These are phyloP conservation scores for Pentamera pediparva DNA, from an alignment of 53 echinoderm and acorn worm genomes.

Conservation along the genomic window DNA sequence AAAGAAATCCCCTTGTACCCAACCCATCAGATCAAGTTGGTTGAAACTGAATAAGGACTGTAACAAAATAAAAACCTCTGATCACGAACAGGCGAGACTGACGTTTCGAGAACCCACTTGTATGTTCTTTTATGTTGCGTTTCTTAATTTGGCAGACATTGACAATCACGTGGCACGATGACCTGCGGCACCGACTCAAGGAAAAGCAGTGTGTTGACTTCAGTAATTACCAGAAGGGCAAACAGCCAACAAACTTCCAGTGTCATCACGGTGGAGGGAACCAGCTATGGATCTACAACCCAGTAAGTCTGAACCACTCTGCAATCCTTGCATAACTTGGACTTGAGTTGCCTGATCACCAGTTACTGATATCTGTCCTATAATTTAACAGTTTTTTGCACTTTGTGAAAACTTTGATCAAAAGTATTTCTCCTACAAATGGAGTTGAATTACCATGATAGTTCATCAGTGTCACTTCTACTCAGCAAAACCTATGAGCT, in stretches of 20 bases:
- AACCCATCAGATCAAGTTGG: too few species aligned
- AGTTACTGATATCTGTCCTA: too few species aligned
- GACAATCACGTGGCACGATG: slow-evolving; percentile 89
- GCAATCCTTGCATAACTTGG: neutral
- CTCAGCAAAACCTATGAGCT: too few species aligned
- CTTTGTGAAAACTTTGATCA: neutral
- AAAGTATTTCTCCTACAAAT: neutral
- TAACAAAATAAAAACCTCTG: too few species aligned
- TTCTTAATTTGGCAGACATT: neutral
- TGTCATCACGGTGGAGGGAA: slow-evolving; percentile 94
- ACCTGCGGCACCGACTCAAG: slow-evolving; percentile 50
- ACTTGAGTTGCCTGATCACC: too few species aligned
- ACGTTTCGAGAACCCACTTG: too few species aligned
- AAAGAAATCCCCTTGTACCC: too few species aligned
- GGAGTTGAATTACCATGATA: neutral
- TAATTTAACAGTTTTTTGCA: too few species aligned
- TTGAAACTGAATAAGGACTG: too few species aligned
- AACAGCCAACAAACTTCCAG: slow-evolving; percentile 63
- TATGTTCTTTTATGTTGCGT: too few species aligned
- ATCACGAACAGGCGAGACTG: too few species aligned
- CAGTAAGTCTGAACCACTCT: slow-evolving; percentile 58
- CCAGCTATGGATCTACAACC: slow-evolving; percentile 82
- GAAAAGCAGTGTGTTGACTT: slow-evolving; percentile 83
- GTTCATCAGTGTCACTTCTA: neutral
- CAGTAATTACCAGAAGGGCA: slow-evolving; percentile 51